phyloP scores from a whole-genome alignment of 2,888 invertebrate species.

The Cephus nigrinus region DNA sequence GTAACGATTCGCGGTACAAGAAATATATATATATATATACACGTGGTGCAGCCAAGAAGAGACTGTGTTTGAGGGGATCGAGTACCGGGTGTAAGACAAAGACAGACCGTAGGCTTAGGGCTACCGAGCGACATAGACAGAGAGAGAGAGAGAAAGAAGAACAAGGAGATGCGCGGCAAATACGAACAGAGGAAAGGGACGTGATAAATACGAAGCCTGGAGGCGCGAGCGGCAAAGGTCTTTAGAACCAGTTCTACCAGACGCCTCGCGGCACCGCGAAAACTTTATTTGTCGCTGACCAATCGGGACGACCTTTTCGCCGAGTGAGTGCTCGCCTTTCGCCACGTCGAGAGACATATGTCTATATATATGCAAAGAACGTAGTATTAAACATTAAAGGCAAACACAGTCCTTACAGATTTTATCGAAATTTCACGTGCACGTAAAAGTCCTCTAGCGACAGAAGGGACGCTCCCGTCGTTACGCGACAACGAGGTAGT shows the following conservation, averaged over 20 bases:
- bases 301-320: slow-evolving; percentile 24
- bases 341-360: neutral
- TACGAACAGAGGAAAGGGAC: neutral
- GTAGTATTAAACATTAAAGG: neutral
- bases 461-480: neutral
- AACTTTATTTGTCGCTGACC: slow-evolving; percentile 32
- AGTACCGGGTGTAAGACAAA: neutral
- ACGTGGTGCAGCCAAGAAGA: neutral
- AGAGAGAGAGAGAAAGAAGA: neutral
- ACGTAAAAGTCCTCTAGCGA: neutral
- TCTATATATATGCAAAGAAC: neutral
- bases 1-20: neutral
- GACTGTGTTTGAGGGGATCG: neutral
- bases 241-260: slow-evolving; percentile 44
- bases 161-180: slow-evolving; percentile 18
- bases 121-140: neutral
- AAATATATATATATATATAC: neutral
- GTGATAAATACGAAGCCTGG: neutral
- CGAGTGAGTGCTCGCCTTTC: neutral
- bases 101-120: slow-evolving; percentile 10
- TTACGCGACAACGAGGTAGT: neutral
- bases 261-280: slow-evolving; percentile 28
- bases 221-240: slow-evolving; percentile 29
- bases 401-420: neutral
- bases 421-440: neutral